A percentile compares a stretch with the other conserved stretches of the same genome.
These are phyloP conservation scores for Paracanthobrama guichenoti DNA, from an alignment of 2,113 vertebrate genomes.

Conservation along the genomic window DNA sequence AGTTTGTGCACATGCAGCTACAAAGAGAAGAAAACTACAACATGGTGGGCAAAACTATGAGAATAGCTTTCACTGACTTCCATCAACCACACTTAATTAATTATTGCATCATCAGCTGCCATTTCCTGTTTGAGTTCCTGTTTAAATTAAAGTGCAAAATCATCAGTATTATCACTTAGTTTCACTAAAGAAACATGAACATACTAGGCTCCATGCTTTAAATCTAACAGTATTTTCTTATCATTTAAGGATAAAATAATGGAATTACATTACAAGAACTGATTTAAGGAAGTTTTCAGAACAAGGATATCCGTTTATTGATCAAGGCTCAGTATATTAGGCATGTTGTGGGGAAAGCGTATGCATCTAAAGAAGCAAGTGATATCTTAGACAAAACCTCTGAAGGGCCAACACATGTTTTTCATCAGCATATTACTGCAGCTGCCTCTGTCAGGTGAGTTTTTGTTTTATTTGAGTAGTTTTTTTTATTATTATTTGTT, in stretches of 20 bases:
- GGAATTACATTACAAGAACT: not conserved
- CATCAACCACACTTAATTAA: not conserved
- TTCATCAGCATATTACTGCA: slow-evolving; percentile 1
- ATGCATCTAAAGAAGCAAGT: not conserved
- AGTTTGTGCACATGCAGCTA: not conserved
- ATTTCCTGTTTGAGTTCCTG: not conserved
- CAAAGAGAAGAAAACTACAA: not conserved
- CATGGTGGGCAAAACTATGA: not conserved
- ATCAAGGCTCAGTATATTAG: not conserved
- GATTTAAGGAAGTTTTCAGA: not conserved
- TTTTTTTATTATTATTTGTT: not conserved
- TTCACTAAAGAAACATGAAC: not conserved
- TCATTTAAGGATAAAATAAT: not conserved
- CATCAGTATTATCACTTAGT: too few relatives aligned
- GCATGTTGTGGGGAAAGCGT: not conserved
- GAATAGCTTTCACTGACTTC: not conserved
- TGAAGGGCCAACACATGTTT: not conserved
- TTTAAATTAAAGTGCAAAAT: not conserved
- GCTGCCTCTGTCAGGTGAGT: not conserved
- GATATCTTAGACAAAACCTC: not conserved
- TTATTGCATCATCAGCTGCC: not conserved
- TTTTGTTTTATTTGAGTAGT: not conserved
- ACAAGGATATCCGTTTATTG: slow-evolving; percentile 19
- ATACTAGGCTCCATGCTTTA: not conserved
- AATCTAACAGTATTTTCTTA: not conserved